Evolutionary conservation across 2,888 invertebrate genomes (phyloP), one percentile per base, ranked within the genome.

Genomic region (Buathra laborator): DNA sequence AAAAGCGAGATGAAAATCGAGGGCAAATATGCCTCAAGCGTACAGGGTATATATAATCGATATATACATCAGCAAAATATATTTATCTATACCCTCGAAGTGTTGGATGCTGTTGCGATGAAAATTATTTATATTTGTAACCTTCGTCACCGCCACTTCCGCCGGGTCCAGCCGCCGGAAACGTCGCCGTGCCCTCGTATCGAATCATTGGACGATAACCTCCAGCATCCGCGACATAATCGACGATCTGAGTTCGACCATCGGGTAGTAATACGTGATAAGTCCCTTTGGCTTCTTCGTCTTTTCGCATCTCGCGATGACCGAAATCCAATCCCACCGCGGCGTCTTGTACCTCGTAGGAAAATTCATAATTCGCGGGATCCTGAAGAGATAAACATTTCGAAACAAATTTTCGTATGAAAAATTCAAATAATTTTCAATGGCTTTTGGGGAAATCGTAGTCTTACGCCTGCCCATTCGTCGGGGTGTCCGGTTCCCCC

Each of bases 221-320:
- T 71, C 94, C 95, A 10, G 94, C 95, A 46, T 96, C 96, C 6
- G 96, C 96, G 81, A 95, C 95, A 89, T 96, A 96, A 88, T 96
- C 96, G 3, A 96, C 96, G 32, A 95, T 95, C 92, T 96, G 96
- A 89, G 95, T 95, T 79, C 96, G 94, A 2, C 96, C 96, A 86
- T 96, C 96, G 0, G 96, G 96, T 74, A 96, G 94, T 56, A 96
- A 93, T 51, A 96, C 96, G 92, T 96, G 95, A 93, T 96, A 96
- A 56, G 95, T 95, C 66, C 96, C 96, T 7, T 95, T 95, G 0
- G 96, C 96, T 67, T 95, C 95, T 86, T 96, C 95, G 76, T 96
- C 96, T 89, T 96, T 95, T 32, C 96, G 94, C 90, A 95, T 95
- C 93, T 96, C 96, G 68, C 95, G 95, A 91, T 96, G 96, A 0